phyloP scores from a whole-genome alignment of 2,797 vertebrate species.

The Schizothorax lantsangensis region DNA sequence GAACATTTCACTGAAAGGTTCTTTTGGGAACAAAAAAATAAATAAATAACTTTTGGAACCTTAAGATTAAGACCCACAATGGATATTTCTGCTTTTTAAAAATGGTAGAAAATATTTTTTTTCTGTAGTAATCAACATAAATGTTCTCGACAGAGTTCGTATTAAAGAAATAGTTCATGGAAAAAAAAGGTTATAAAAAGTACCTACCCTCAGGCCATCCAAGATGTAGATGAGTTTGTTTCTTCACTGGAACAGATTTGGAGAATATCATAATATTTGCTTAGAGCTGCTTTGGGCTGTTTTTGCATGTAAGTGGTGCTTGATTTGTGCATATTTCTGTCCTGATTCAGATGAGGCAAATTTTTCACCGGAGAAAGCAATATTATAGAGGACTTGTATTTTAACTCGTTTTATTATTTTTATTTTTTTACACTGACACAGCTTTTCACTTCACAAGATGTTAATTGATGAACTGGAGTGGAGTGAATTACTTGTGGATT shows the following conservation, averaged over 20 bases:
- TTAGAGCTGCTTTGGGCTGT: neutral
- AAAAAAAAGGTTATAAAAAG: neutral
- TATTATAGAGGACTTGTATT: neutral
- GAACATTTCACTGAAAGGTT: neutral
- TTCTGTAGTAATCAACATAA: neutral
- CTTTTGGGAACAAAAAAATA: neutral
- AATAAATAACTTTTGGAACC: neutral
- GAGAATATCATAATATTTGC: neutral
- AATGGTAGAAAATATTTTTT: neutral
- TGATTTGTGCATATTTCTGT: neutral
- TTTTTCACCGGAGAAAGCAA: neutral
- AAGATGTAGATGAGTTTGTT: neutral
- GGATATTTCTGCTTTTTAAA: neutral
- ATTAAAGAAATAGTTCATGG: neutral
- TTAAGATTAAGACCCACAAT: neutral
- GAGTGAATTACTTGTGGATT: neutral
- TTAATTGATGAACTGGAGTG: neutral
- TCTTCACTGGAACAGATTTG: constrained; percentile 6
- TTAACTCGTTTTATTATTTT: too few species aligned
- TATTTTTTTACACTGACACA: neutral
- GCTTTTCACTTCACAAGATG: neutral
- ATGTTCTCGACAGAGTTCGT: neutral
- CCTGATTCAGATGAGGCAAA: neutral
- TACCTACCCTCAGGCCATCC: neutral
- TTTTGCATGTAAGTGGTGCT: neutral